phyloP scores from a whole-genome alignment of 2,888 invertebrate genomes.

The Seira musarum region DNA sequence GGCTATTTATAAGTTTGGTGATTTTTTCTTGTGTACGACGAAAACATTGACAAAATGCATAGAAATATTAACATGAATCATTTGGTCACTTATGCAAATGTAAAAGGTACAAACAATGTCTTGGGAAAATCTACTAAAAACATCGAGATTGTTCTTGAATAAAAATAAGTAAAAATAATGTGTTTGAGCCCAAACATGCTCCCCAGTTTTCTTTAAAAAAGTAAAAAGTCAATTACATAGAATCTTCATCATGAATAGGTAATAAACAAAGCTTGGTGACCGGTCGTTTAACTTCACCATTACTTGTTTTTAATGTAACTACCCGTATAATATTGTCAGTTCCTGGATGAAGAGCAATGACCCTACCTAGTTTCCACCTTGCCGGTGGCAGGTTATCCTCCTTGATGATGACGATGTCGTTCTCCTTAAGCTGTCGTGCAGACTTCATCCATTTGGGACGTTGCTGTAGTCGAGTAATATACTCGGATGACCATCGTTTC shows the following conservation, averaged over 20 bases:
- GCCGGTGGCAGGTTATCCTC: conserved; percentile 39
- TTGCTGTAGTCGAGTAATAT: conserved; percentile 47
- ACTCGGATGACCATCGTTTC: conserved; percentile 44
- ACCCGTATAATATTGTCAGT: conserved; percentile 69
- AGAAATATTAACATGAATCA: too few species aligned
- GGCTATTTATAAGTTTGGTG: too few species aligned
- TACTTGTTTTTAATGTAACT: conserved; percentile 69
- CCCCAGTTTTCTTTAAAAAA: conserved; percentile 2
- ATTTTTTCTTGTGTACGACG: too few species aligned
- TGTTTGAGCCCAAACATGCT: too few species aligned
- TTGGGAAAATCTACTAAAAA: too few species aligned
- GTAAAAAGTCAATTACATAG: background rate
- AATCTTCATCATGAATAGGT: too few species aligned
- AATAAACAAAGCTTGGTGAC: conserved; percentile 56
- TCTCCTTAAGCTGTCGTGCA: background rate
- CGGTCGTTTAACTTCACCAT: conserved; percentile 52
- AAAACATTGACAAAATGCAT: too few species aligned
- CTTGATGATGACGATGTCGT: conserved; percentile 45
- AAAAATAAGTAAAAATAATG: too few species aligned
- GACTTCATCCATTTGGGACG: conserved; percentile 47
- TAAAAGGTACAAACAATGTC: too few species aligned
- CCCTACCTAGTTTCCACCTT: conserved; percentile 68
- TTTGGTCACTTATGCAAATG: too few species aligned
- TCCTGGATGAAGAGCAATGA: conserved; percentile 69
- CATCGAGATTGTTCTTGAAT: too few species aligned